Evolutionary conservation across 2,797 vertebrate species (phyloP), one percentile per base, ranked within the genome.

Genomic region (Poeciliopsis turneri): DNA sequence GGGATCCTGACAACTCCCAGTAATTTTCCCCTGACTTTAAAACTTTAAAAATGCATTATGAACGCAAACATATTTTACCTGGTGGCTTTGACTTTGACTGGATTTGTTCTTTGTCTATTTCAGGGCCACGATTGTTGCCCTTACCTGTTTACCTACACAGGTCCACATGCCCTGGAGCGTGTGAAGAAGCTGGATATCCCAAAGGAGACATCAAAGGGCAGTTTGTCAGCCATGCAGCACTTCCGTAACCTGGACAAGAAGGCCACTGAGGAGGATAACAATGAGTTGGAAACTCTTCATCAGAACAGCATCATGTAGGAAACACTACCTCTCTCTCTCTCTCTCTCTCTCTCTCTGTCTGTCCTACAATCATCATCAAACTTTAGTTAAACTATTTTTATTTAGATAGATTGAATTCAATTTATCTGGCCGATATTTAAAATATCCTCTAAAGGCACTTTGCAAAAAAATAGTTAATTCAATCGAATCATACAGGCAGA

Each of bases 71-170:
- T 25, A 41, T 41, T 25, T 41, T 41, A 0, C 41, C 18, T 51
- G 28, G 16, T 61, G 11, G 16, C 30, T 57, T 68, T 69, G 39
- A 36, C 33, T 11, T 18, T 76, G 30, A 46, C 1, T 45, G 61
- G 2, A 72, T 41, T n/a, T 25, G 1, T 15, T 61, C 9, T 76
- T 13, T 72, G 12, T 78, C 45, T 8, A 15, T 81, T 0, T 49
- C 83, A 97, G 96, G 96, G 96, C 5, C 96, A 97, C 55, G 93
- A 96, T 90, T 97, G 95, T 47, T 95, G 95, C 79, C 96, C 96
- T 0, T 94, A 90, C 83, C 95, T 95, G 91, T 96, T 91, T 85
- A 92, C 92, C 30, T 97, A 96, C 72, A 93, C 93, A 25, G 94
- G 93, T 18, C 90, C 88, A 0, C 92, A 89, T 4, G 33, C 69